phyloP scores from a whole-genome alignment of 2,113 vertebrate genomes.

The Leuciscus idus region DNA sequence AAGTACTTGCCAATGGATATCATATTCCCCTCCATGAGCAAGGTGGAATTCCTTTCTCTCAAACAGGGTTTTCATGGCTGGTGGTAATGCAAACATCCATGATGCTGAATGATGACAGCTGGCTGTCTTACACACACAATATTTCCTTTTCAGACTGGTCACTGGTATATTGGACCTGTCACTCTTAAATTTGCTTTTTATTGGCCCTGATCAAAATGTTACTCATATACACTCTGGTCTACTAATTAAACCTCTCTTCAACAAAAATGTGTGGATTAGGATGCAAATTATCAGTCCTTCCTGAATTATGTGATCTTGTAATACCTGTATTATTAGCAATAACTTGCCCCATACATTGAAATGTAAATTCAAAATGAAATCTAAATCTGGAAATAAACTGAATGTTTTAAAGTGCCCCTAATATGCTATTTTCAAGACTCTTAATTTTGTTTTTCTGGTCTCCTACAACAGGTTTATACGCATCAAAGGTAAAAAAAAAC shows the following conservation, averaged over 20 bases:
- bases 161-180: neutral
- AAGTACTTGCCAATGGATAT: conserved; percentile 44
- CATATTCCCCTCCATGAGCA: conserved; percentile 21
- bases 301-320: neutral
- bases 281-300: neutral
- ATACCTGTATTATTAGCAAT: neutral
- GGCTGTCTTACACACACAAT: neutral
- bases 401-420: too few species aligned
- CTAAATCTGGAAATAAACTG: too few species aligned
- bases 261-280: neutral
- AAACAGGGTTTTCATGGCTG: conserved; percentile 6
- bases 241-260: neutral
- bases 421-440: too few species aligned
- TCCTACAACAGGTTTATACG: too few species aligned
- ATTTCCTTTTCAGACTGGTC: neutral
- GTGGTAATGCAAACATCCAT: neutral
- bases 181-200: neutral
- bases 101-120: neutral
- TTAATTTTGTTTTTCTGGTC: too few species aligned
- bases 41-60: conserved; percentile 21
- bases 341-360: neutral
- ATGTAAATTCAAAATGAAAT: too few species aligned
- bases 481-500: too few species aligned
- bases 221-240: neutral
- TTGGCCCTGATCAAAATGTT: neutral